Evolutionary conservation across 2,888 invertebrate species (phyloP), one percentile per base, ranked within the genome.

Genomic region (Patella caerulea): DNA sequence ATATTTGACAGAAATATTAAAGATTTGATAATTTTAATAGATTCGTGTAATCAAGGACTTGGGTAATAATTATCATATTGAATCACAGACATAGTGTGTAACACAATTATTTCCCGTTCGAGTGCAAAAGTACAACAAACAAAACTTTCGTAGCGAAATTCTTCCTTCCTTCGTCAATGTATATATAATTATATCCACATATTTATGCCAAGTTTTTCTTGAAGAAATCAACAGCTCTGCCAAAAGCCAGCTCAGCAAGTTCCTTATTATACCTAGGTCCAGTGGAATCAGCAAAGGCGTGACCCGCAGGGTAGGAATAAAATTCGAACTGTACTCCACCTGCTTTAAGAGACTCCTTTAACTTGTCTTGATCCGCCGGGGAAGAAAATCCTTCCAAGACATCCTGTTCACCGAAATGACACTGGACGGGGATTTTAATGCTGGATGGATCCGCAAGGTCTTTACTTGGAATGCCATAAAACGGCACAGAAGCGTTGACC

Each of bases 351-450:
- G 83, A 85, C 71, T 86, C 82, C 45, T 81, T 74, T 71, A 88
- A 73, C 19, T 78, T 78, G 2, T 80, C 76, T 19, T 83, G 83
- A 65, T 87, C 88, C 15, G 81, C 83, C 0, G 84, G 82, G 1
- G 87, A 82, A 2, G 89, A 86, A 73, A 88, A 88, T 0, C 87
- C 88, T 24, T 78, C 82, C 5, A 87, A 9, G 0, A 54, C 72
- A 74, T 89, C 89, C 14, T 79, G 75, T 15, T 82, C 78, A 3
- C 85, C 89, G 79, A 88, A 89, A 76, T 89, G 89, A 69, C 83
- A 85, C 77, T 88, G 87, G 2, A 89, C 78, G 1, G 89, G 89
- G 53, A 85, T 85, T 45, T 72, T 82, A 45, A 88, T 87, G 15
- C 75, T 82, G 11, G 84, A 74, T 2, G 87, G 73, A 78, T 88